A percentile compares a stretch with the other conserved stretches of the same genome.
Conservation (phyloP, 2,888 invertebrate species). For the Apamea epomidion region DNA sequence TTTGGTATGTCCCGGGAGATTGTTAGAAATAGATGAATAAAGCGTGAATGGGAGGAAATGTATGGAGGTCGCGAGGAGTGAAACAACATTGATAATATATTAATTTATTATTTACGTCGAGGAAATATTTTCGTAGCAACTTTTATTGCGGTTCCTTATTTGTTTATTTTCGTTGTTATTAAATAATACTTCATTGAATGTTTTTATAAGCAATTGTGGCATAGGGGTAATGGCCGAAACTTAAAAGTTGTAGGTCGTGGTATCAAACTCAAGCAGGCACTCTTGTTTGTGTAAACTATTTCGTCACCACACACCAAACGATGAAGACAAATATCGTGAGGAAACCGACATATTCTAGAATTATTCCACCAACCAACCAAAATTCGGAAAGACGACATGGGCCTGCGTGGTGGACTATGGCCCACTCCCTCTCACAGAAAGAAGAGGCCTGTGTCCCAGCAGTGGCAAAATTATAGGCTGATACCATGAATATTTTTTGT, state of each 20-base stretch:
- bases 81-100: conserved; percentile 28
- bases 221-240: too few species aligned
- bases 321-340: neutral
- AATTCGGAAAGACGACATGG: neutral
- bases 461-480: neutral
- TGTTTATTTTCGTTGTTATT: neutral
- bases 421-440: neutral
- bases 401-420: neutral
- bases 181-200: neutral
- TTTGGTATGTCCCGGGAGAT: conserved; percentile 19
- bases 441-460: neutral
- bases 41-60: conserved; percentile 1
- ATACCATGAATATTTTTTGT: neutral
- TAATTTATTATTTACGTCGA: conserved; percentile 14
- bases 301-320: neutral
- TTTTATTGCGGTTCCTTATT: neutral
- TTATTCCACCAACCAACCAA: neutral
- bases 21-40: conserved; percentile 1
- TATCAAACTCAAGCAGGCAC: neutral
- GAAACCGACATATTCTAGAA: neutral
- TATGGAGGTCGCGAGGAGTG: neutral
- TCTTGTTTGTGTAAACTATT: neutral
- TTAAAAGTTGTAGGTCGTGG: too few species aligned
- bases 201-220: too few species aligned
- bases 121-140: conserved; percentile 1